phyloP scores from a whole-genome alignment of 2,888 invertebrate genomes.

The Diadegma fenestrale region DNA sequence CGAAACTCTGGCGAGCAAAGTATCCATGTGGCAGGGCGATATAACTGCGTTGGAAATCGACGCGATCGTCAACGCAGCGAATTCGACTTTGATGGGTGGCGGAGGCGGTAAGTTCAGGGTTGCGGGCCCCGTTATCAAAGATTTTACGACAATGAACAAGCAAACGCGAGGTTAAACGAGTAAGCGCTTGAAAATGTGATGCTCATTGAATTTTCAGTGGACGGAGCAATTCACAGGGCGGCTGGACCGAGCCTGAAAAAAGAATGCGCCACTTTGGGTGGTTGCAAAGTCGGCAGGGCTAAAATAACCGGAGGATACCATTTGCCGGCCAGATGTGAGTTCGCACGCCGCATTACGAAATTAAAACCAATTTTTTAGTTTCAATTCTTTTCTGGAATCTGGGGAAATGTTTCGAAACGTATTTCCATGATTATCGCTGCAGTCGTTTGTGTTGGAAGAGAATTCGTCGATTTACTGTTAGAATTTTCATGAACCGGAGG shows the following conservation, averaged over 20 bases:
- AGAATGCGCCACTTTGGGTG: conserved; percentile 90
- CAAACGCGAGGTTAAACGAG: neutral
- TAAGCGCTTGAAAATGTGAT: neutral
- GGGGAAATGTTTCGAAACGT: too few species aligned
- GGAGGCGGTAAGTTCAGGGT: conserved; percentile 88
- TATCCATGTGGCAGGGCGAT: conserved; percentile 91
- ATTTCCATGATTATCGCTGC: too few species aligned
- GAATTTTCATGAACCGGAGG: too few species aligned
- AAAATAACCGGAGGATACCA: conserved; percentile 93
- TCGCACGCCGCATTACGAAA: neutral
- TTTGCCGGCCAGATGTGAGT: conserved; percentile 93
- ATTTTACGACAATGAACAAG: neutral
- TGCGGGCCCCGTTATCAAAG: neutral
- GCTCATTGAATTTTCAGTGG: conserved; percentile 86
- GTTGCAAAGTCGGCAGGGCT: conserved; percentile 93
- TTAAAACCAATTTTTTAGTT: too few species aligned
- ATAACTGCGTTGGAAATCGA: conserved; percentile 94
- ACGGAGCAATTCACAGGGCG: conserved; percentile 94
- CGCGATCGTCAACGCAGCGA: conserved; percentile 96
- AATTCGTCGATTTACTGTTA: too few species aligned
- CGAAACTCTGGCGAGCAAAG: conserved; percentile 86
- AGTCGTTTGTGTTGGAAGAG: too few species aligned
- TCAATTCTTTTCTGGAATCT: too few species aligned
- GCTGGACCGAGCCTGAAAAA: conserved; percentile 90
- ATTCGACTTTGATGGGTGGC: conserved; percentile 90